Conservation (phyloP, 2,888 invertebrate genomes). For the Hydrotaea diabolus region DNA sequence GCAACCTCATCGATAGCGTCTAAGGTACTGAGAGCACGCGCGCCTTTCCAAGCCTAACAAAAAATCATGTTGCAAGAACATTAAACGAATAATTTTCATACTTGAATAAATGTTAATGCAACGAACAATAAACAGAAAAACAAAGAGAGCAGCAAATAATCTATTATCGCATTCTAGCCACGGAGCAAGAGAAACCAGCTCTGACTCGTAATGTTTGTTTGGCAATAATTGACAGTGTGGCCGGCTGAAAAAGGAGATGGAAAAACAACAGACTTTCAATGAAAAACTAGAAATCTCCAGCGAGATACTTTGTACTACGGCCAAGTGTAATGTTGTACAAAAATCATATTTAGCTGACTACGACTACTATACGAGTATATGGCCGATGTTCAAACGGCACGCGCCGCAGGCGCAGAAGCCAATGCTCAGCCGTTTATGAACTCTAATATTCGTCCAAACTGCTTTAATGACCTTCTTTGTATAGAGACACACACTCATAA, state of each 20-base stretch:
- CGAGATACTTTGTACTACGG: not conserved
- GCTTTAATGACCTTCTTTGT: not conserved
- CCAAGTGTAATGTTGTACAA: slow-evolving; percentile 7
- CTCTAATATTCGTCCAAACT: not conserved
- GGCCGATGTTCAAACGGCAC: not conserved
- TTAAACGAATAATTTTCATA: slow-evolving; percentile 40
- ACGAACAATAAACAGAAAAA: not conserved
- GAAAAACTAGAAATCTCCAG: slow-evolving; percentile 31
- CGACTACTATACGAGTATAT: slow-evolving; percentile 38
- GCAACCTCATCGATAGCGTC: not conserved
- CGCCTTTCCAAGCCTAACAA: slow-evolving; percentile 16
- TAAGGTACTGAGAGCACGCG: slow-evolving; percentile 32
- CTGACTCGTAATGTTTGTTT: not conserved
- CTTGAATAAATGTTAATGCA: not conserved
- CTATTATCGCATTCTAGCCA: slow-evolving; percentile 8
- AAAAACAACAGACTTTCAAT: slow-evolving; percentile 26
- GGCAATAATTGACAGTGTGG: slow-evolving; percentile 41
- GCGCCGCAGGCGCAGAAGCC: not conserved
- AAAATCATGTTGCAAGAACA: slow-evolving; percentile 33
- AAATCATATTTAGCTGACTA: slow-evolving; percentile 9
- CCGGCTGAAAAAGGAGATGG: slow-evolving; percentile 1
- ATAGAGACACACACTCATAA: too few relatives aligned
- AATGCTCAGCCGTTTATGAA: not conserved
- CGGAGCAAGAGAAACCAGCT: slow-evolving; percentile 4
- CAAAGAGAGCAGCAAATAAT: slow-evolving; percentile 20